Evolutionary conservation across 1,140 invertebrate genomes (phyloP).

Genomic region (Venturia canescens): DNA sequence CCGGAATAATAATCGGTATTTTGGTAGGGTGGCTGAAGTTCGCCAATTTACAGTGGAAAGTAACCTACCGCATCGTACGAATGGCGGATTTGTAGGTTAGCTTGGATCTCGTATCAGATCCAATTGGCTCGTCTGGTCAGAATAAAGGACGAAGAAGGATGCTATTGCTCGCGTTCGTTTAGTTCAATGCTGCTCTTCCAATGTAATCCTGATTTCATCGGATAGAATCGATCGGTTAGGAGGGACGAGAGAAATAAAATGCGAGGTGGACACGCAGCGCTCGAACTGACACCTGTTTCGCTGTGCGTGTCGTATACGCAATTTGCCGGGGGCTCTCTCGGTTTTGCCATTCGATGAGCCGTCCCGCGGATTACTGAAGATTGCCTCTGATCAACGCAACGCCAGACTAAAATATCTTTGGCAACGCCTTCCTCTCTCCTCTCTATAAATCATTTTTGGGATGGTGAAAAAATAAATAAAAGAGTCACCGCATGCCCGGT

Average conservation of each 20-base stretch:
- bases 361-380: background rate
- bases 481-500: conserved; percentile 4
- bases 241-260: background rate
- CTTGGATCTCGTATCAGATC: background rate
- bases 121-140: background rate
- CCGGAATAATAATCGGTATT: conserved; percentile 60
- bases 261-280: background rate
- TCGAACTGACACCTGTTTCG: conserved; percentile 40
- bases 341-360: conserved; percentile 24
- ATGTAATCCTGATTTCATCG: conserved; percentile 6
- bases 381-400: conserved; percentile 12
- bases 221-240: background rate
- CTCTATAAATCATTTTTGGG: conserved; percentile 40
- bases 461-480: conserved; percentile 6
- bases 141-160: background rate
- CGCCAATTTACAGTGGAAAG: background rate
- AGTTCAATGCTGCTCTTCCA: background rate
- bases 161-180: background rate
- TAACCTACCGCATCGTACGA: background rate
- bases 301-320: conserved; percentile 16
- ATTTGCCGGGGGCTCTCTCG: background rate
- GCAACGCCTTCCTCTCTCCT: background rate
- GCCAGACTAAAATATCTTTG: conserved; percentile 1
- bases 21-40: background rate
- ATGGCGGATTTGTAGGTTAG: background rate